Evolutionary conservation across 2,888 invertebrate genomes (phyloP).

Genomic region (Eurois occulta): DNA sequence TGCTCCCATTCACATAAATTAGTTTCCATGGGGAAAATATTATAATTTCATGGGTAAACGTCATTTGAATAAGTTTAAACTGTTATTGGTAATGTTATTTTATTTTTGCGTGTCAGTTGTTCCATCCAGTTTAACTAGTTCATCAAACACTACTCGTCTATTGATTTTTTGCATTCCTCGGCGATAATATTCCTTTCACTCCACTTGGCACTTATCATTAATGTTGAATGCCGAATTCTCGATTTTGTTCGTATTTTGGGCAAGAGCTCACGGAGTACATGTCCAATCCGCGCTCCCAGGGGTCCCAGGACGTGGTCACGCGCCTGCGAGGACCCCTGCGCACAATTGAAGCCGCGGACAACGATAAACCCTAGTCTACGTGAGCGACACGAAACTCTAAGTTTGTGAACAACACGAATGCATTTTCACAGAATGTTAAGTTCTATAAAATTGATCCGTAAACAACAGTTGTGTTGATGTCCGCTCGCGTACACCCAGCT

Average conservation of each 20-base stretch:
- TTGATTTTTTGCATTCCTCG: not conserved
- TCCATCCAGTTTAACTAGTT: not conserved
- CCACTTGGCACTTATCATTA: not conserved
- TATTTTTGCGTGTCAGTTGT: conserved; percentile 17
- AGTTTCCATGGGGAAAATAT: conserved; percentile 37
- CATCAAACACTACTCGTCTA: not conserved
- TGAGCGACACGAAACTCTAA: not conserved
- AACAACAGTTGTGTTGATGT: not conserved
- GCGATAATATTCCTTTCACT: not conserved
- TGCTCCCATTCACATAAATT: conserved; percentile 58
- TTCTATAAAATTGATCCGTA: not conserved
- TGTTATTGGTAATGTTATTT: conserved; percentile 38
- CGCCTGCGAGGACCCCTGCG: not conserved
- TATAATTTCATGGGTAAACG: conserved; percentile 52
- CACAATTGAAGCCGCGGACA: conserved; percentile 30
- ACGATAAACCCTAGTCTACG: conserved; percentile 8
- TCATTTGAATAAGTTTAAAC: conserved; percentile 45
- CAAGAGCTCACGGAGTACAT: conserved; percentile 20
- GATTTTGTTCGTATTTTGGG: conserved; percentile 15
- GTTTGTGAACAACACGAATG: not conserved
- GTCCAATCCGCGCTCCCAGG: not conserved
- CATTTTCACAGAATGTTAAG: not conserved
- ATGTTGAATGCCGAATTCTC: not conserved
- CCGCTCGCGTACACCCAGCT: not conserved
- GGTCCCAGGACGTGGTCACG: conserved; percentile 37